Conservation (phyloP, 92 coral and sea anemone species). For the Umimayanthus chanpuru region DNA sequence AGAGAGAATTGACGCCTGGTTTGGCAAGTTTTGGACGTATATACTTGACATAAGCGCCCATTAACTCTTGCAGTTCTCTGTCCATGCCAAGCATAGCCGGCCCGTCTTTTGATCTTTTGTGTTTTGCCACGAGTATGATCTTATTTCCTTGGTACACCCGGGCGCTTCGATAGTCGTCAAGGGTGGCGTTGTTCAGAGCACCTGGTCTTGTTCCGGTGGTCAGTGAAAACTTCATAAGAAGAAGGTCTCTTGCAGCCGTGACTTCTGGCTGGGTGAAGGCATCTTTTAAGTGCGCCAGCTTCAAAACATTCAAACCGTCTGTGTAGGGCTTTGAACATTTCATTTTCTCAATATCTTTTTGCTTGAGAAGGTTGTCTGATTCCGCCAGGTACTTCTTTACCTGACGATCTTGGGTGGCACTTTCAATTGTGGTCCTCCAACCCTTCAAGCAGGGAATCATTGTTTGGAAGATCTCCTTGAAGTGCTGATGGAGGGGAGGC, state of each 20-base stretch:
- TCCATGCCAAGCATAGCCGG: conserved; percentile 10
- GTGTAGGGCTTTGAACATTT: not conserved
- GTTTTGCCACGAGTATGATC: not conserved
- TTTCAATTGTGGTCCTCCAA: conserved; percentile 10
- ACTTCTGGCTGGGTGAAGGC: not conserved
- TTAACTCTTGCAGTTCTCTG: not conserved
- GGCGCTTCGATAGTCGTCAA: not conserved
- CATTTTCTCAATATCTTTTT: not conserved
- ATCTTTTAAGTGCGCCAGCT: not conserved
- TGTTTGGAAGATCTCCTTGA: not conserved
- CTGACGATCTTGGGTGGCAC: not conserved
- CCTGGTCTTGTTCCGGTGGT: not conserved
- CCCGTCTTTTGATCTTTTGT: conserved; percentile 25
- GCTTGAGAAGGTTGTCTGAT: not conserved
- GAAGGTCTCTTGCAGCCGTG: not conserved
- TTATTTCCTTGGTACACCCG: not conserved
- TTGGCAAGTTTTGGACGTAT: conserved; percentile 2
- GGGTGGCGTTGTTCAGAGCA: not conserved
- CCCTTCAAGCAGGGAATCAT: conserved; percentile 5
- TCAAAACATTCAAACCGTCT: not conserved
- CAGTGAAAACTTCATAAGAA: not conserved
- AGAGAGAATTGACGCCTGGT: not conserved
- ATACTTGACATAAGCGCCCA: not conserved
- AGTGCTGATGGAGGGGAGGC: not conserved
- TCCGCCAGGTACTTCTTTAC: not conserved